Evolutionary conservation across 53 echinoderm and acorn worm species (phyloP).

Genomic region (Antedon mediterranea): DNA sequence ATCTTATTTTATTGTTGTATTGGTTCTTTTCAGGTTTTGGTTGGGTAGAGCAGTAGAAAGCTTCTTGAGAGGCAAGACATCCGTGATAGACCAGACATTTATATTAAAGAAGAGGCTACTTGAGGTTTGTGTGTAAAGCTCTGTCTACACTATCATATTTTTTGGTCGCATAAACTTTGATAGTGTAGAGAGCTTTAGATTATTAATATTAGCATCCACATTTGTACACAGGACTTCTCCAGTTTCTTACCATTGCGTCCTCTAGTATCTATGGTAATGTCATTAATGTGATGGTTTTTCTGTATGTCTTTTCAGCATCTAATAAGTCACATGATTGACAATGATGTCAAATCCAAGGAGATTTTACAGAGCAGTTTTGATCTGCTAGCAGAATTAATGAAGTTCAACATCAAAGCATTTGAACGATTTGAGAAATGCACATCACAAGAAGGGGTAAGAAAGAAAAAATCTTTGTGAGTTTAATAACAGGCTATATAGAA

Average conservation of each 20-base stretch:
- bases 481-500: constrained; percentile 65
- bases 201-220: no score
- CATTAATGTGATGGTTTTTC: background rate
- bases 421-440: constrained; percentile 79
- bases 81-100: constrained; percentile 91
- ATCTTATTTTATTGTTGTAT: background rate
- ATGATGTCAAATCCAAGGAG: constrained; percentile 84
- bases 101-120: constrained; percentile 68
- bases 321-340: constrained; percentile 45
- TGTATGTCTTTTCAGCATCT: constrained; percentile 38
- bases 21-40: constrained; percentile 57
- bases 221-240: no score
- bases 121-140: no score
- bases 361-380: constrained; percentile 99
- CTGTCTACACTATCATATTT: no score
- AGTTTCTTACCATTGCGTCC: no score
- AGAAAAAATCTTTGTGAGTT: background rate
- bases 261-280: background rate
- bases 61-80: constrained; percentile 92
- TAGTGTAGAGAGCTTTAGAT: no score
- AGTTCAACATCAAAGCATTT: constrained; percentile 89
- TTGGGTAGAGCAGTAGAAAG: constrained; percentile 84
- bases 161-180: no score
- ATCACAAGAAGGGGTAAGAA: constrained; percentile 48
- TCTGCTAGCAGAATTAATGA: constrained; percentile 92